Evolutionary conservation across 2,797 vertebrate genomes (phyloP).

Genomic region (Limnodromus scolopaceus): DNA sequence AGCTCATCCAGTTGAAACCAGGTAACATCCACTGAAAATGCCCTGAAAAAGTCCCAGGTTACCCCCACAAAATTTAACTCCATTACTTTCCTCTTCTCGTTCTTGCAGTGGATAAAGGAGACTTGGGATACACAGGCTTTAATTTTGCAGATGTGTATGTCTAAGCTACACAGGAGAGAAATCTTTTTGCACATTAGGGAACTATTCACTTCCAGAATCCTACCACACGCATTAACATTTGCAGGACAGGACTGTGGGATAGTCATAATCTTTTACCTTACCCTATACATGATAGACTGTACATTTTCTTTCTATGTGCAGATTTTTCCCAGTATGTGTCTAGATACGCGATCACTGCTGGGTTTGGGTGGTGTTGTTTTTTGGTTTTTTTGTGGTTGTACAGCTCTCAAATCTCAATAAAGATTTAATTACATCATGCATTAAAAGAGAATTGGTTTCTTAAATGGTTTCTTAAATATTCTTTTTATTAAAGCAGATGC

Average conservation of each 20-base stretch:
- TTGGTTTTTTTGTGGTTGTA: conserved; percentile 25
- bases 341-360: neutral
- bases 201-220: neutral
- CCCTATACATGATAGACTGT: neutral
- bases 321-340: neutral
- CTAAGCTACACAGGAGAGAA: neutral
- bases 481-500: conserved; percentile 35
- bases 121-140: neutral
- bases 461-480: conserved; percentile 30
- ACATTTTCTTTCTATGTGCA: neutral
- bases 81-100: neutral
- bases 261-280: neutral
- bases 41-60: neutral
- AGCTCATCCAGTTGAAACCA: neutral
- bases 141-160: neutral
- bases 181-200: neutral
- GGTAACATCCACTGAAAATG: neutral
- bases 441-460: conserved; percentile 37
- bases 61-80: neutral
- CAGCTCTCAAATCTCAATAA: conserved; percentile 51
- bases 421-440: conserved; percentile 31
- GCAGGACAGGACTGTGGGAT: neutral
- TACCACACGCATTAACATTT: neutral
- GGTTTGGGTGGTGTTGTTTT: neutral
- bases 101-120: neutral